These are phyloP conservation scores for Coelinius sp. DNA, from an alignment of 2,888 invertebrate species.

Conservation along the genomic window DNA sequence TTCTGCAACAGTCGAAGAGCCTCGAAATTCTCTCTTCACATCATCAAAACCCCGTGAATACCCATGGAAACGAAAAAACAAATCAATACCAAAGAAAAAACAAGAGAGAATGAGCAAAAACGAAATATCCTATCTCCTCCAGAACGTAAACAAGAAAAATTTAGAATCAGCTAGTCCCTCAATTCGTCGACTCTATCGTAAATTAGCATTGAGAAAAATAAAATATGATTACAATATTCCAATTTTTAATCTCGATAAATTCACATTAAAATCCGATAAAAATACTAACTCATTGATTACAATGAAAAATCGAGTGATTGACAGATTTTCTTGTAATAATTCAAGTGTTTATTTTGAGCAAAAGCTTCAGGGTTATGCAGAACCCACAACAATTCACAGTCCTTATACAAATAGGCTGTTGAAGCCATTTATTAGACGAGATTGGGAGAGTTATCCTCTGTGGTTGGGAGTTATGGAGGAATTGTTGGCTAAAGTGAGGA, in stretches of 20 bases:
- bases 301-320: constrained; percentile 58
- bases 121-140: constrained; percentile 72
- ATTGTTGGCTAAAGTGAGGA: constrained; percentile 74
- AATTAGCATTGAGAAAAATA: constrained; percentile 74
- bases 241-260: constrained; percentile 74
- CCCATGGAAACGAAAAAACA: constrained; percentile 69
- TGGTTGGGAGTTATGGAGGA: constrained; percentile 83
- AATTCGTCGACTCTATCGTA: constrained; percentile 73
- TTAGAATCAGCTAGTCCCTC: constrained; percentile 59
- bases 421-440: constrained; percentile 88
- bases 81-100: constrained; percentile 27
- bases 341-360: constrained; percentile 59
- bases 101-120: constrained; percentile 70
- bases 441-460: constrained; percentile 76
- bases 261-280: constrained; percentile 46
- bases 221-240: constrained; percentile 74
- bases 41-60: constrained; percentile 65
- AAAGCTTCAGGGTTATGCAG: constrained; percentile 73
- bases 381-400: constrained; percentile 77
- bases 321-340: constrained; percentile 61
- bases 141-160: constrained; percentile 58
- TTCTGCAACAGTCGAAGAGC: constrained; percentile 50
- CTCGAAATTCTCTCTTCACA: constrained; percentile 65
- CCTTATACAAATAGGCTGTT: constrained; percentile 81
- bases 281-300: constrained; percentile 41